A percentile compares a stretch with the other conserved stretches of the same genome.
Conservation (phyloP, 2,797 vertebrate species). For the Lithobates sylvaticus region DNA sequence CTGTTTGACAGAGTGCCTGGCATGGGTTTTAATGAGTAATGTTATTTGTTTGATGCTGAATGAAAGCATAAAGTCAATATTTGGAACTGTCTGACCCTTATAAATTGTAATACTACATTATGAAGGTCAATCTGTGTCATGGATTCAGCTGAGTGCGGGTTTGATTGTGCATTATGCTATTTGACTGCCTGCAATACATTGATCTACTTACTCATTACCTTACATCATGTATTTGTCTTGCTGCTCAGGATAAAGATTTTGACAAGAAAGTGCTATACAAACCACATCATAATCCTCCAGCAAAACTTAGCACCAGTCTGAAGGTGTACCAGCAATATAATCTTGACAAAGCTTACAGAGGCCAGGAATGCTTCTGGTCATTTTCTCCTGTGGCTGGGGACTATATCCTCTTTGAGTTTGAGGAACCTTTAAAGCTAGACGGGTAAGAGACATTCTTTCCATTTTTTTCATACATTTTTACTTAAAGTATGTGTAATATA, state of each 20-base stretch:
- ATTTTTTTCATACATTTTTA: too few species aligned
- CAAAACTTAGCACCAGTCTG: constrained; percentile 76
- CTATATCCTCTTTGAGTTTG: constrained; percentile 79
- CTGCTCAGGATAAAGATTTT: constrained; percentile 84
- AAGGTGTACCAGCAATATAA: constrained; percentile 75
- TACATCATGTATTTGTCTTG: constrained; percentile 13
- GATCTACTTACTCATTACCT: neutral
- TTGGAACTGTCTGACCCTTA: neutral
- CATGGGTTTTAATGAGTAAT: too few species aligned
- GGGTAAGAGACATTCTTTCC: constrained; percentile 72
- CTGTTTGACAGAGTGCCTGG: too few species aligned
- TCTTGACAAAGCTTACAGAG: constrained; percentile 76
- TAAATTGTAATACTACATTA: neutral
- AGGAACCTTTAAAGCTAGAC: constrained; percentile 71
- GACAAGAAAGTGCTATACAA: constrained; percentile 70
- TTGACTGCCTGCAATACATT: neutral
- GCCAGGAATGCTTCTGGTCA: constrained; percentile 81
- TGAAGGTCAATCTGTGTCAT: neutral
- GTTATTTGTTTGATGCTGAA: neutral
- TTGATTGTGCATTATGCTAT: neutral
- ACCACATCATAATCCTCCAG: constrained; percentile 80
- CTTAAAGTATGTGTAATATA: too few species aligned
- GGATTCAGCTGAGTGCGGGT: neutral
- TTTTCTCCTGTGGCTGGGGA: constrained; percentile 76
- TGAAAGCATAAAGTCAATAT: neutral